phyloP scores from a whole-genome alignment of 2,888 invertebrate genomes.

The Cacoxenus indagator region DNA sequence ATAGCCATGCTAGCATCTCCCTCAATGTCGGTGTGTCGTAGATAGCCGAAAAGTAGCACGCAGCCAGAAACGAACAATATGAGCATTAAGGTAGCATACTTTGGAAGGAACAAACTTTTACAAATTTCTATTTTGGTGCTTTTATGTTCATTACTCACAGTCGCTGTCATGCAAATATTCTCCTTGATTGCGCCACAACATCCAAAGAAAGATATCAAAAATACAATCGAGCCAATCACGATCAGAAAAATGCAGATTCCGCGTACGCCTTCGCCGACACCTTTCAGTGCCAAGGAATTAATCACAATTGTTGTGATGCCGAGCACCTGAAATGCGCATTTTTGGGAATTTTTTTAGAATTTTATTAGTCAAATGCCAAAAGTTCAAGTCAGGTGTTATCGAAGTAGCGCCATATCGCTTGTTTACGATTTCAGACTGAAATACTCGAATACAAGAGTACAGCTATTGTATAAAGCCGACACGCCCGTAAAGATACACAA shows the following conservation, averaged over 20 bases:
- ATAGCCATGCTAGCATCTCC: slow-evolving; percentile 66
- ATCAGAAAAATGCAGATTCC: slow-evolving; percentile 71
- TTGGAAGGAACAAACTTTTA: slow-evolving; percentile 52
- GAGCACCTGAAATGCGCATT: slow-evolving; percentile 41
- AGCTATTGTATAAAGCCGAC: neutral
- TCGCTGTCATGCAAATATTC: slow-evolving; percentile 86
- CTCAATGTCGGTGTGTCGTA: slow-evolving; percentile 37
- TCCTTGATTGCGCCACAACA: slow-evolving; percentile 91
- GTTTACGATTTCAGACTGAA: neutral
- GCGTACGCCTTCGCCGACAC: slow-evolving; percentile 37
- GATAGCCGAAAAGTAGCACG: slow-evolving; percentile 71
- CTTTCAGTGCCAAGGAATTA: slow-evolving; percentile 43
- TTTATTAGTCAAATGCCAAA: neutral
- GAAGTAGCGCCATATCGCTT: neutral
- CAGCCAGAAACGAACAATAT: slow-evolving; percentile 77
- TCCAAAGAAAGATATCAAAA: slow-evolving; percentile 87
- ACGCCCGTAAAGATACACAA: neutral
- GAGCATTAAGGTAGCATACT: slow-evolving; percentile 81
- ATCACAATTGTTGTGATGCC: slow-evolving; percentile 51
- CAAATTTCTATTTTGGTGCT: neutral
- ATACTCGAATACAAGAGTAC: neutral
- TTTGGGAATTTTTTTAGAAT: neutral
- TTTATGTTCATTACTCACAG: slow-evolving; percentile 77
- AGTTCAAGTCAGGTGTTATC: neutral
- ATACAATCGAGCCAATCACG: slow-evolving; percentile 78